phyloP scores from a whole-genome alignment of 2,888 invertebrate genomes.

The Craniophora ligustri region DNA sequence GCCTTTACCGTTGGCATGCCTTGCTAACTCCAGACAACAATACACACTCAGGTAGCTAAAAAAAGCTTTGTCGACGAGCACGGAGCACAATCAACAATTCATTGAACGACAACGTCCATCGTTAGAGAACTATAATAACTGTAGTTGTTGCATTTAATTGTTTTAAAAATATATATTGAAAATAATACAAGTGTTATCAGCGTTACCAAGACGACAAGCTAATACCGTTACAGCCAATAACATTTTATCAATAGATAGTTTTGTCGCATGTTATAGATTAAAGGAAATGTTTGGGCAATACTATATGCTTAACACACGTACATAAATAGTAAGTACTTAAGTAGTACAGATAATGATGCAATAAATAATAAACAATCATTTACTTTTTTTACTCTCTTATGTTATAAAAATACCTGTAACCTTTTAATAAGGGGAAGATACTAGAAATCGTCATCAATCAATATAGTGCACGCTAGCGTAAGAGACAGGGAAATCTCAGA shows the following conservation, averaged over 20 bases:
- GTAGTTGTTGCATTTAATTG: not conserved
- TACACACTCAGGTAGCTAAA: conserved; percentile 25
- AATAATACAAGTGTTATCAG: not conserved
- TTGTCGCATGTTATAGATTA: conserved; percentile 4
- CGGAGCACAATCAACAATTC: not conserved
- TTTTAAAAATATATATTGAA: not conserved
- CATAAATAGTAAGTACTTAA: too few species aligned
- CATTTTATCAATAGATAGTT: conserved; percentile 9
- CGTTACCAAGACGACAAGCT: conserved; percentile 10
- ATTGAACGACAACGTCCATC: not conserved
- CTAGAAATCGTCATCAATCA: too few species aligned
- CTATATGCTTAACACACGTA: too few species aligned
- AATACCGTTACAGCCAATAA: conserved; percentile 3
- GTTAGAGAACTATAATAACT: not conserved
- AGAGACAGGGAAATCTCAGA: too few species aligned
- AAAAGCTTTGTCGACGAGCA: not conserved
- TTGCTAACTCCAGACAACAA: too few species aligned
- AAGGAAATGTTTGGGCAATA: not conserved
- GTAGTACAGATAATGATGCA: too few species aligned
- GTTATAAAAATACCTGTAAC: too few species aligned
- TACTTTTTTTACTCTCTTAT: too few species aligned
- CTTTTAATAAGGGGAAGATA: too few species aligned
- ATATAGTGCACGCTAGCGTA: too few species aligned
- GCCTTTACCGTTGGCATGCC: too few species aligned
- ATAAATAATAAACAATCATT: too few species aligned